Conservation (phyloP, 2,888 invertebrate species). For the Eupithecia vulgata region DNA sequence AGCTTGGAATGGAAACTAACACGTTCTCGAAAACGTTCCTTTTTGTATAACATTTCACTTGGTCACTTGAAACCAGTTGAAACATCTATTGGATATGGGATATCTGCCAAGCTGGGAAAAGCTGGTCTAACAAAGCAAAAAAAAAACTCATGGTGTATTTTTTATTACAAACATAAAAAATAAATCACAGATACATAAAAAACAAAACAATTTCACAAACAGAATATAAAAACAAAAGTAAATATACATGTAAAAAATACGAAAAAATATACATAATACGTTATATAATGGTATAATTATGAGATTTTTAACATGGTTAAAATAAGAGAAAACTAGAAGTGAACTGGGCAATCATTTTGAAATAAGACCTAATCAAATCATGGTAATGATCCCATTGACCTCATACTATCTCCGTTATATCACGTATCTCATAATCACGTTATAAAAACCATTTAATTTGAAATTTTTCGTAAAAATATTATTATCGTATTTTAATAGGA, state of each 20-base stretch:
- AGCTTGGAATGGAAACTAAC: too few relatives aligned
- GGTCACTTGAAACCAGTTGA: too few relatives aligned
- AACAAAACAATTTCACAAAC: background rate
- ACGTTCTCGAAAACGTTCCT: too few relatives aligned
- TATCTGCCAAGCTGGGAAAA: background rate
- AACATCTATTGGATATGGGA: too few relatives aligned
- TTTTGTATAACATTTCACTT: too few relatives aligned
- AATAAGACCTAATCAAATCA: background rate
- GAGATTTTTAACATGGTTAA: background rate
- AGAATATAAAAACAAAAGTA: background rate
- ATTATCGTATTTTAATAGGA: background rate
- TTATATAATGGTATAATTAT: background rate
- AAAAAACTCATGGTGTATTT: background rate
- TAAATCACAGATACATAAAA: background rate
- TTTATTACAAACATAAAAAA: background rate
- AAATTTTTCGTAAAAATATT: background rate
- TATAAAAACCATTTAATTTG: background rate
- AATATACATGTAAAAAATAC: background rate
- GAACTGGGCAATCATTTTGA: background rate
- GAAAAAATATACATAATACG: background rate
- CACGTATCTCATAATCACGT: too few relatives aligned
- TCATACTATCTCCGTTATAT: background rate
- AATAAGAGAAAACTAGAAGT: background rate
- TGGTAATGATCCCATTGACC: background rate
- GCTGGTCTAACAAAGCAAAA: background rate